Evolutionary conservation across 2,797 vertebrate species (phyloP).

Genomic region (Acanthurus lineatus): DNA sequence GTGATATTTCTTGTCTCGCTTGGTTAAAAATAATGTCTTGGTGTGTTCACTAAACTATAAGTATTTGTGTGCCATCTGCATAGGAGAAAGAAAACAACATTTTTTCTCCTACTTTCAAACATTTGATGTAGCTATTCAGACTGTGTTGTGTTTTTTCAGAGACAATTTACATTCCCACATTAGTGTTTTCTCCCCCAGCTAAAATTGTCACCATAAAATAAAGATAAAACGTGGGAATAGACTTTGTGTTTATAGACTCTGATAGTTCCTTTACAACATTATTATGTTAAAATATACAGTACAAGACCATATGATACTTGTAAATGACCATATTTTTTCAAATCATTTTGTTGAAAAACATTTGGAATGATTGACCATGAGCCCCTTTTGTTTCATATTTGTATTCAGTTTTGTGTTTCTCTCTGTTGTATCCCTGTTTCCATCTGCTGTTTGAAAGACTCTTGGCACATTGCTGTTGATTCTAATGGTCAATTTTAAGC

Average conservation of each 20-base stretch:
- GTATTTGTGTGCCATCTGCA: not conserved
- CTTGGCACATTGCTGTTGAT: slow-evolving; percentile 39
- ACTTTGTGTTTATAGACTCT: not conserved
- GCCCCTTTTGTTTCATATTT: not conserved
- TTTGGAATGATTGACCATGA: not conserved
- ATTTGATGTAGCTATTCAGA: slow-evolving; percentile 18
- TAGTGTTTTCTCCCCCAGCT: not conserved
- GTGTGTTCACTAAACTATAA: not conserved
- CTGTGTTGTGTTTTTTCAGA: slow-evolving; percentile 10
- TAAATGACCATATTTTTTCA: not conserved
- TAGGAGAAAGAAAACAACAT: not conserved
- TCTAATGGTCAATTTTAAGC: slow-evolving; percentile 60
- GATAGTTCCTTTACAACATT: not conserved
- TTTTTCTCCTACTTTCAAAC: not conserved
- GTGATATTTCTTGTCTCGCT: not conserved
- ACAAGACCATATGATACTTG: not conserved
- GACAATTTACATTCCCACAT: not conserved
- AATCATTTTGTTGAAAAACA: not conserved
- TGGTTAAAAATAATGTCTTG: not conserved
- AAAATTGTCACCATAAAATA: not conserved
- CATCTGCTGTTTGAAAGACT: slow-evolving; percentile 53
- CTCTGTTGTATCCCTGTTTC: not conserved
- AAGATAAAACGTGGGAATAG: not conserved
- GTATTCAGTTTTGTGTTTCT: slow-evolving; percentile 11
- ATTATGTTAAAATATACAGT: not conserved